Percentiles rank a stretch among this genome's conserved stretches.
phyloP scores from a whole-genome alignment of 2,888 invertebrate genomes.

The Entomobrya proxima region DNA sequence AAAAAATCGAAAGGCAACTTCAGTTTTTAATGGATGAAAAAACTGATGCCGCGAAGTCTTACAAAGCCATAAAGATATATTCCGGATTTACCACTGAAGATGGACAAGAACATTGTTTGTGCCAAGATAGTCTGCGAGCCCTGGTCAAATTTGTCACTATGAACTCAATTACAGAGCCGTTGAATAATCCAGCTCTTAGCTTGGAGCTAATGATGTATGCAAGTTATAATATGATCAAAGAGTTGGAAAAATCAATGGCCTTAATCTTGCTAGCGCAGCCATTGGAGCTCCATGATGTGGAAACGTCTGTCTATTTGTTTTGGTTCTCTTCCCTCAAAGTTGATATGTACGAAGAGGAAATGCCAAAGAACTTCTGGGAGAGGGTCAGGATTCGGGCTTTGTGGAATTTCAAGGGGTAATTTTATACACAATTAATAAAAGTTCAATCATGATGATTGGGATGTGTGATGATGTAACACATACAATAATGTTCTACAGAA shows the following conservation, averaged over 20 bases:
- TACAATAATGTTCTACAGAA: no score
- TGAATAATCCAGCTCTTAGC: not conserved
- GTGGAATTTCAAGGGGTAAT: constrained; percentile 18
- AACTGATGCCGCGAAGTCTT: not conserved
- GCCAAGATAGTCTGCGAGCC: not conserved
- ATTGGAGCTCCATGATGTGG: not conserved
- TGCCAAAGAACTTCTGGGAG: not conserved
- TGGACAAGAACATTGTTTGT: not conserved
- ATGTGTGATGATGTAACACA: no score
- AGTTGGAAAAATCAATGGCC: constrained; percentile 22
- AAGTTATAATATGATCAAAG: constrained; percentile 15
- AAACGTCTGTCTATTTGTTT: not conserved
- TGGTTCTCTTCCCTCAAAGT: not conserved
- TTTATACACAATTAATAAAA: no score
- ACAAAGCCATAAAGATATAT: not conserved
- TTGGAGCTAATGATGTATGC: constrained; percentile 27
- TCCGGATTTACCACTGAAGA: not conserved
- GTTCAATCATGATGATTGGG: no score
- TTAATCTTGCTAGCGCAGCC: constrained; percentile 16
- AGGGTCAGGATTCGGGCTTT: constrained; percentile 1
- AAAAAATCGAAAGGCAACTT: constrained; percentile 15
- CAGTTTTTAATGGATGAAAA: constrained; percentile 2
- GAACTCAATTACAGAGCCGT: constrained; percentile 10
- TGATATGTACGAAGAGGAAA: not conserved
- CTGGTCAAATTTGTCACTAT: constrained; percentile 9